Evolutionary conservation across 2,888 invertebrate species (phyloP), one percentile per base, ranked within the genome.

Genomic region (Nephrotoma appendiculata): DNA sequence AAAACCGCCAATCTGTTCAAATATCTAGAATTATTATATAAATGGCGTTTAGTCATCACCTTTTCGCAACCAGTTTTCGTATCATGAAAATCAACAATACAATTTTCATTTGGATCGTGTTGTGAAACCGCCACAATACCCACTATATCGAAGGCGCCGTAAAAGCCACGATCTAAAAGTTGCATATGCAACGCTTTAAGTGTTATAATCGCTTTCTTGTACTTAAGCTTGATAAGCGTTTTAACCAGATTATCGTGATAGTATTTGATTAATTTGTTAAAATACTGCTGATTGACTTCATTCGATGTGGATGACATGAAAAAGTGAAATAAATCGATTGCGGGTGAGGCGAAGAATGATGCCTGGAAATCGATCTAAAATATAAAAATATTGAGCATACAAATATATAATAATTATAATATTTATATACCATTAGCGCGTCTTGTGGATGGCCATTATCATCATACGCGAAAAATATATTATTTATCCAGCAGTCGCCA

Each of bases 361-460:
- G 86, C 52, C 48, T 87, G 87, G 15, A 83, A 87, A n/a, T 87
- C 87, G 11, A 87, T 89, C 86, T 86, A 86, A 44, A 86, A 44
- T 43, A 52, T 52, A 12, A 12, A 52, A n/a, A n/a, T 52, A n/a
- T 12, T 52, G 11, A 52, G 4, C n/a, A 12, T 19, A n/a, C 1
- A 71, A 71, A 71, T 71, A 71, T n/a, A 71, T 6, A 1, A 12
- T 19, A 83, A 7, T 2, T 41, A 83, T 2, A 5, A 41, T 11
- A 83, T 41, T 0, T 41, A 31, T 12, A 9, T 85, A 85, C 85
- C 85, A 85, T 44, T 31, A 85, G 19, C 2, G 44, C 43, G 15
- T 85, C 85, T 85, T 85, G 43, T 11, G 44, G 44, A 85, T 19
- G 85, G 31, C 85, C 85, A 44, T 19, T 85, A 44, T 41, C 44